Evolutionary conservation across 2,113 vertebrate genomes (phyloP).

Genomic region (Psilopsiagon aurifrons): DNA sequence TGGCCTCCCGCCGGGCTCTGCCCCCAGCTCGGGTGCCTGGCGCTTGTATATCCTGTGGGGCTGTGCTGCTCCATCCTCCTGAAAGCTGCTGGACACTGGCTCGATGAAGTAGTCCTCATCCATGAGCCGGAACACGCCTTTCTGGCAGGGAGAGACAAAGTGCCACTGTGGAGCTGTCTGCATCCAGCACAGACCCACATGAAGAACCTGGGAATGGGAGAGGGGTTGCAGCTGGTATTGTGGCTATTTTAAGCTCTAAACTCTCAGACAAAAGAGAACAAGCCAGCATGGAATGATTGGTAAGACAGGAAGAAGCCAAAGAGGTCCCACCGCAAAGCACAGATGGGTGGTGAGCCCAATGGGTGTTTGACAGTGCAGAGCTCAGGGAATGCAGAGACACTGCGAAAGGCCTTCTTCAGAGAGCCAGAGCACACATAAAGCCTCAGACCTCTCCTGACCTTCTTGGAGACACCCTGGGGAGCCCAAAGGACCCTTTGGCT

Average conservation of each 20-base stretch:
- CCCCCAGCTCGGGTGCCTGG: slow-evolving; percentile 41
- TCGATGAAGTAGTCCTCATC: slow-evolving; percentile 92
- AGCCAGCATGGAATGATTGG: background rate
- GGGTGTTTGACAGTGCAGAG: background rate
- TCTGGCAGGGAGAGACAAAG: slow-evolving; percentile 72
- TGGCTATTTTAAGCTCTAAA: background rate
- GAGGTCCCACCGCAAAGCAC: background rate
- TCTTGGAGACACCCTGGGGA: background rate
- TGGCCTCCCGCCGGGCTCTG: background rate
- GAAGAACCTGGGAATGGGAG: background rate
- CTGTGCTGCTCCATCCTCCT: slow-evolving; percentile 59
- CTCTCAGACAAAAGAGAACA: background rate
- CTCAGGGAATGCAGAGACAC: background rate
- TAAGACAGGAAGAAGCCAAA: background rate
- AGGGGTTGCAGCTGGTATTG: background rate
- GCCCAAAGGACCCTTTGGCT: background rate
- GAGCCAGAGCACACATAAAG: background rate
- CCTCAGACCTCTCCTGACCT: background rate
- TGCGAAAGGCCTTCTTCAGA: background rate
- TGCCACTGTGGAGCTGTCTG: background rate
- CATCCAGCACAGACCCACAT: background rate
- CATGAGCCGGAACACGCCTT: slow-evolving; percentile 87
- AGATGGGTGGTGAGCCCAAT: background rate
- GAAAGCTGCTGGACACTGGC: slow-evolving; percentile 70
- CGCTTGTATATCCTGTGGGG: slow-evolving; percentile 90